Conservation (phyloP, 1,140 invertebrate species). For the Drepana arcuata region DNA sequence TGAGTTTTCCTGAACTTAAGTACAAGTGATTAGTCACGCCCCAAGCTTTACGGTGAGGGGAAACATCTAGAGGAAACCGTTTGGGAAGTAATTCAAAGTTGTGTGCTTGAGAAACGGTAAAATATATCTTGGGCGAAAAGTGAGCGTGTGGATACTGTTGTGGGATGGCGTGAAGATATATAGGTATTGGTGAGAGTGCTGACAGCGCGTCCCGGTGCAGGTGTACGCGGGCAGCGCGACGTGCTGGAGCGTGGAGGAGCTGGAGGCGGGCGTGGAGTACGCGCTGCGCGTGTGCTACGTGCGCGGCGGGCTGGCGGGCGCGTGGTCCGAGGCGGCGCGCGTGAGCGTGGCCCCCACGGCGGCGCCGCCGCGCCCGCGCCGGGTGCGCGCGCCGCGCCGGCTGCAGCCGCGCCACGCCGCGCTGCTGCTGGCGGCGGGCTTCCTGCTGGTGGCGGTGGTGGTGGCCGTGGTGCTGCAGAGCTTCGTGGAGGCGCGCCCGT, state of each 20-base stretch:
- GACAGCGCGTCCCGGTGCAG: slow-evolving; percentile 58
- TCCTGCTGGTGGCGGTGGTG: slow-evolving; percentile 76
- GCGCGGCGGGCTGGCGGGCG: slow-evolving; percentile 76
- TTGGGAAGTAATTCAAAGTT: too few species aligned
- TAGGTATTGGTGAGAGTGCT: background rate
- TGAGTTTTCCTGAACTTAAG: too few species aligned
- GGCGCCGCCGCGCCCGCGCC: slow-evolving; percentile 19
- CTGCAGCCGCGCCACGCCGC: slow-evolving; percentile 78
- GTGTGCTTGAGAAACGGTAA: too few species aligned
- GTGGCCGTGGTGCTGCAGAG: slow-evolving; percentile 75
- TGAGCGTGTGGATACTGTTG: too few species aligned
- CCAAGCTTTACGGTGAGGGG: too few species aligned
- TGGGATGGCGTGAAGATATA: too few species aligned
- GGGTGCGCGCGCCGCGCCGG: slow-evolving; percentile 21
- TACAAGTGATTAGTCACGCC: too few species aligned
- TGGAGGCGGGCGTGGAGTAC: slow-evolving; percentile 81
- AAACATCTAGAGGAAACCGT: too few species aligned
- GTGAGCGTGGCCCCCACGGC: slow-evolving; percentile 52
- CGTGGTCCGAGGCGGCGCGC: slow-evolving; percentile 75
- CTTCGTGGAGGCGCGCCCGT: slow-evolving; percentile 51
- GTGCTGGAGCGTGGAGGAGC: slow-evolving; percentile 75
- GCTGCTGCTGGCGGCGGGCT: slow-evolving; percentile 74
- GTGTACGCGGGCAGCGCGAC: slow-evolving; percentile 80
- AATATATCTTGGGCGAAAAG: too few species aligned
- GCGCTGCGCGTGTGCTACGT: slow-evolving; percentile 81